Conservation (phyloP, 2,888 invertebrate genomes). For the Synanthedon formicaeformis region DNA sequence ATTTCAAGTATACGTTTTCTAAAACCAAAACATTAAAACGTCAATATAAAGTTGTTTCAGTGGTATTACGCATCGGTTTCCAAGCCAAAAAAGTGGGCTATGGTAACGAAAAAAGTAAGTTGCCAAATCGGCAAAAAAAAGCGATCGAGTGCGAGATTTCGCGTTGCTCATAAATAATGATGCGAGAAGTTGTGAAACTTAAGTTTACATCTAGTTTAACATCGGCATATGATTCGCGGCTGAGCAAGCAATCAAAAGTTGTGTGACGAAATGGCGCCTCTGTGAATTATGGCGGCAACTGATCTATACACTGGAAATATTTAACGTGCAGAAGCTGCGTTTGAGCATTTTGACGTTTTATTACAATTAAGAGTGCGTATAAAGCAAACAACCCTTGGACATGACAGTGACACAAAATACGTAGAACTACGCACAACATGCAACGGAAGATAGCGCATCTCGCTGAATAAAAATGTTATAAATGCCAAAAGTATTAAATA, state of each 20-base stretch:
- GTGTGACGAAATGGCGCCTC: slow-evolving; percentile 10
- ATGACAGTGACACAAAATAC: no score
- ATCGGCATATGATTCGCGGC: slow-evolving; percentile 42
- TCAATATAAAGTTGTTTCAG: no score
- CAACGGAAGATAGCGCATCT: no score
- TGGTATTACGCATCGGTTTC: slow-evolving; percentile 8
- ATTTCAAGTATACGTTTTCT: no score
- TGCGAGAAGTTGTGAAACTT: slow-evolving; percentile 29
- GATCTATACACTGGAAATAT: no score
- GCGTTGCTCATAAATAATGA: slow-evolving; percentile 46
- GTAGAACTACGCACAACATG: no score
- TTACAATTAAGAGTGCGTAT: no score
- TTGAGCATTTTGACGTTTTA: background rate
- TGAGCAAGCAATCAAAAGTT: slow-evolving; percentile 52
- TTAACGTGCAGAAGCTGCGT: background rate
- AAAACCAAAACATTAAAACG: no score
- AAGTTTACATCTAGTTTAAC: slow-evolving; percentile 27
- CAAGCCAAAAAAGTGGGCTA: slow-evolving; percentile 6
- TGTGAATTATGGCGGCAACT: background rate
- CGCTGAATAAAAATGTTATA: no score
- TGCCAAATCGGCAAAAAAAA: slow-evolving; percentile 20
- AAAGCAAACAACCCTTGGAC: no score
- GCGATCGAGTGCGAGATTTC: slow-evolving; percentile 42
- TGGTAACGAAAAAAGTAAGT: slow-evolving; percentile 16
- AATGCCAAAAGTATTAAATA: no score